Evolutionary conservation across 2,113 vertebrate genomes (phyloP), one percentile per base, ranked within the genome.

Genomic region (Muntiacus reevesi): DNA sequence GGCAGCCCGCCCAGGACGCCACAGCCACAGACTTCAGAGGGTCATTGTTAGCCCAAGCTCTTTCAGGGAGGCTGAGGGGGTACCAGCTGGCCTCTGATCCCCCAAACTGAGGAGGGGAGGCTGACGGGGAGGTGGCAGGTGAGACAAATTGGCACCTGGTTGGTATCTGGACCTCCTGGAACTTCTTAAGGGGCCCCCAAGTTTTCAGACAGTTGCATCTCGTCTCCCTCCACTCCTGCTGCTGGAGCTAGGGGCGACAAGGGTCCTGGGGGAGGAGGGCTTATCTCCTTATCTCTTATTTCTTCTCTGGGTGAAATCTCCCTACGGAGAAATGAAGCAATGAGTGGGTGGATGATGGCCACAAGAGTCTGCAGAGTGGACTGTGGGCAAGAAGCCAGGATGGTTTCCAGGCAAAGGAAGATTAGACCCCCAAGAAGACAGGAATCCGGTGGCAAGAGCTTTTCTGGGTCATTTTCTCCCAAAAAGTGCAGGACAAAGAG

Each of bases 401-500:
- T 17, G 23, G 40, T 59, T 40, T 82, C 43, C 1, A 59, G 57
- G 28, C 43, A 7, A 71, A 83, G 90, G 62, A 54, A 60, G 60
- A 59, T n/a, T 40, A 36, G 55, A 89, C 4, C 17, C 45, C 4
- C 0, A 5, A 67, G 76, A 52, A 27, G 17, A 36, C 33, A 23
- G n/a, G 27, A 47, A 14, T 28, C 5, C 3, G 5, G 30, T 1
- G 27, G 57, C 47, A 21, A 43, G 54, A 57, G n/a, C 0, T 4
- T 85, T 98, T 98, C 96, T 96, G 96, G 97, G 96, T 96, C 95
- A 55, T 45, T 95, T 60, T 55, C 52, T 95, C 60, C 83, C 88
- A 60, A 50, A 81, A 85, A 23, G 55, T 45, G 13, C 59, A 74
- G 43, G 67, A 97, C 92, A 87, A 78, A 93, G 76, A 27, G 45